phyloP scores from a whole-genome alignment of 2,888 invertebrate species.

The Apodemia zela region DNA sequence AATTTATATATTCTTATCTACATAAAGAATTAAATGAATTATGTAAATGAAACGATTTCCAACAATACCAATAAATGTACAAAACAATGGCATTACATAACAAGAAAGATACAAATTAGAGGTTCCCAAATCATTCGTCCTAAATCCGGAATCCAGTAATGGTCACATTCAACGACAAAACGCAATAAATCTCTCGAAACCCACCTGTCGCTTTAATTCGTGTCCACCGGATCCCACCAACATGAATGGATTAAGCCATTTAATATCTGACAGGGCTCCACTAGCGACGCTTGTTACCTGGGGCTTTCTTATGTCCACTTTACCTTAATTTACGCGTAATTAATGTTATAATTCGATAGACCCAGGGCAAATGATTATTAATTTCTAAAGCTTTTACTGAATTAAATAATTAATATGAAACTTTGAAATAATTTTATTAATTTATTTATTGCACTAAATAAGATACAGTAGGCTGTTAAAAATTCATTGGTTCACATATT shows the following conservation, averaged over 20 bases:
- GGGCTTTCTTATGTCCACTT: slow-evolving; percentile 11
- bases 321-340: slow-evolving; percentile 4
- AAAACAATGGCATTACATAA: slow-evolving; percentile 3
- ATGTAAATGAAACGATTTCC: background rate
- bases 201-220: slow-evolving; percentile 35
- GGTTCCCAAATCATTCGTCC: slow-evolving; percentile 19
- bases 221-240: slow-evolving; percentile 30
- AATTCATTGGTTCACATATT: no score
- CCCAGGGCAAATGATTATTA: no score
- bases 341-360: background rate
- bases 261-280: slow-evolving; percentile 25
- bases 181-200: slow-evolving; percentile 32
- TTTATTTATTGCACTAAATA: no score
- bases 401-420: no score
- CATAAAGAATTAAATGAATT: background rate
- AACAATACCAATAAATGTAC: slow-evolving; percentile 1
- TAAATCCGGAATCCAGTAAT: slow-evolving; percentile 26
- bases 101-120: slow-evolving; percentile 11
- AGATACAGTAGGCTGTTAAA: no score
- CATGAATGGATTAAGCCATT: slow-evolving; percentile 31
- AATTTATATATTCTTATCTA: no score
- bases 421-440: no score
- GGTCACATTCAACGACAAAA: slow-evolving; percentile 28
- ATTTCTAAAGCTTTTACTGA: no score
- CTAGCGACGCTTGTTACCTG: slow-evolving; percentile 18